A percentile compares a stretch with the other conserved stretches of the same genome.
These are phyloP conservation scores for Dendrolimus punctatus DNA, from an alignment of 1,140 invertebrate genomes.

Conservation along the genomic window DNA sequence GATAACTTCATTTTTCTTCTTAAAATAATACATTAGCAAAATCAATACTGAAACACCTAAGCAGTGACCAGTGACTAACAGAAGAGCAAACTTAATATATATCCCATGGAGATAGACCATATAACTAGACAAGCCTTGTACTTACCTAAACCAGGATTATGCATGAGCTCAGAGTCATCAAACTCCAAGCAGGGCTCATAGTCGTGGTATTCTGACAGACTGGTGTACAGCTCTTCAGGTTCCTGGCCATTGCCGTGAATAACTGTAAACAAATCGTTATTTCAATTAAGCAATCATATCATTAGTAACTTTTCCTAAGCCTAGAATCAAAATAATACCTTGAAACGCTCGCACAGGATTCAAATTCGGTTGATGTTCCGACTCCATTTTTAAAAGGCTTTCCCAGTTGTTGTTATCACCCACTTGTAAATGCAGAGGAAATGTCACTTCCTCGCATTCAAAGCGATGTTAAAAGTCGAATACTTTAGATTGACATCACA, in stretches of 20 bases:
- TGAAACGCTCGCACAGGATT: constrained; percentile 52
- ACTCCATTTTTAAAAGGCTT: constrained; percentile 35
- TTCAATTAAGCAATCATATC: constrained; percentile 5
- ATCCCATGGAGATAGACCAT: too few relatives aligned
- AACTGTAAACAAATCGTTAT: constrained; percentile 26
- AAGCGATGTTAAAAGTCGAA: background rate
- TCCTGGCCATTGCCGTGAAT: constrained; percentile 43
- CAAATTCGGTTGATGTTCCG: constrained; percentile 51
- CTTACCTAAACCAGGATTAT: constrained; percentile 63
- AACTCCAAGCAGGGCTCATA: constrained; percentile 96
- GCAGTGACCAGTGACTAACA: too few relatives aligned
- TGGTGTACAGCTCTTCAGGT: constrained; percentile 86
- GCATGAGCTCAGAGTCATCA: constrained; percentile 92
- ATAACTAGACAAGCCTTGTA: background rate
- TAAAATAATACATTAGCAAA: too few relatives aligned
- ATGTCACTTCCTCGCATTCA: constrained; percentile 16
- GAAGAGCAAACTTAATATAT: too few relatives aligned
- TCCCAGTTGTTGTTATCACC: constrained; percentile 16
- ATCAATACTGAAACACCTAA: too few relatives aligned
- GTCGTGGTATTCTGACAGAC: constrained; percentile 92
- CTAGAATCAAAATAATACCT: constrained; percentile 25
- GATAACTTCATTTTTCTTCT: too few relatives aligned
- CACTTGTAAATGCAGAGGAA: constrained; percentile 6
- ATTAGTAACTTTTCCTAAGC: constrained; percentile 3
- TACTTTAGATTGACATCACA: background rate